Conservation (phyloP, 2,888 invertebrate genomes). For the Oscheius sp. region DNA sequence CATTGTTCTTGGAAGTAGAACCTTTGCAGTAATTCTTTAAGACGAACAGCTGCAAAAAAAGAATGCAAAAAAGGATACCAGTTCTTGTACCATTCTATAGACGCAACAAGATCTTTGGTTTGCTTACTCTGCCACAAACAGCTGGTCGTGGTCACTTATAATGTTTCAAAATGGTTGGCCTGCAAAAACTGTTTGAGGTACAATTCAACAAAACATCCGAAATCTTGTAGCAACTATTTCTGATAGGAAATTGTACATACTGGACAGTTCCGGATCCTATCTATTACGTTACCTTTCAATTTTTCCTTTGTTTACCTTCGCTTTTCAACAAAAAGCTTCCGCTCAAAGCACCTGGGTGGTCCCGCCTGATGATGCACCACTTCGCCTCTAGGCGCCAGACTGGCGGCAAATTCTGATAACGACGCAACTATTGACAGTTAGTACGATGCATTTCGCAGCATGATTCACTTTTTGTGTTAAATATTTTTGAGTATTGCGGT, state of each 20-base stretch:
- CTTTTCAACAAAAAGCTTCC: not conserved
- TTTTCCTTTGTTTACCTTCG: not conserved
- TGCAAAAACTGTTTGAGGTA: no score
- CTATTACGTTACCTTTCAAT: not conserved
- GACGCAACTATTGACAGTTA: not conserved
- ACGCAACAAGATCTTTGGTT: not conserved
- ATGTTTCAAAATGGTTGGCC: no score
- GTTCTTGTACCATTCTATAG: no score
- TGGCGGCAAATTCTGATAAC: constrained; percentile 24
- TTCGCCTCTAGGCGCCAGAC: constrained; percentile 8
- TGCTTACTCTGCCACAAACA: not conserved
- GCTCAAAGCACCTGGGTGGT: constrained; percentile 14
- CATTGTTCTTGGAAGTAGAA: not conserved
- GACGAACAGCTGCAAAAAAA: not conserved
- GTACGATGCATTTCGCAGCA: constrained; percentile 2
- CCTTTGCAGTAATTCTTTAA: not conserved
- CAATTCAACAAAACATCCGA: not conserved
- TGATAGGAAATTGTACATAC: no score
- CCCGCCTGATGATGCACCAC: constrained; percentile 12
- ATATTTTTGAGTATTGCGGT: not conserved
- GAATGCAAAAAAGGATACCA: no score
- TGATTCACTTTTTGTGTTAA: constrained; percentile 7
- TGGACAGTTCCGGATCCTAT: not conserved
- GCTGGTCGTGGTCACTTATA: no score
- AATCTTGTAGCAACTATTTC: no score